A percentile compares a stretch with the other conserved stretches of the same genome.
Conservation (phyloP, 2,113 vertebrate genomes). For the Bostrychus sinensis region DNA sequence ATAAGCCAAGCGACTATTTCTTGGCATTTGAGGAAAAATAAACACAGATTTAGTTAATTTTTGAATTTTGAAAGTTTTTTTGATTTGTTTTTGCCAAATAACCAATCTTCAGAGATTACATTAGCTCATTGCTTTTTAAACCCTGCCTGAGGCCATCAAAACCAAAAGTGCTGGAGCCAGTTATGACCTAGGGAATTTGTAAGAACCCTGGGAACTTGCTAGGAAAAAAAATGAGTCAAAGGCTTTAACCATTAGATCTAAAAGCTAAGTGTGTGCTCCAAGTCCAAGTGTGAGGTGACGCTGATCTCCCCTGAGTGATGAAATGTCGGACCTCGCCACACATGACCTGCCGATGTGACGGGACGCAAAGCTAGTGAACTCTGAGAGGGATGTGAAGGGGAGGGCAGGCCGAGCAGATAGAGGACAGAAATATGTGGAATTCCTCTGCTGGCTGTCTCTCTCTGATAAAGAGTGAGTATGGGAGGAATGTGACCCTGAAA, state of each 20-base stretch:
- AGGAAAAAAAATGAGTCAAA: neutral
- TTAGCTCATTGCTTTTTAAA: no score
- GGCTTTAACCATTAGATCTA: neutral
- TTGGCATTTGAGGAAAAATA: no score
- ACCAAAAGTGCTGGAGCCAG: slow-evolving; percentile 3
- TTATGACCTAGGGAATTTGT: slow-evolving; percentile 2
- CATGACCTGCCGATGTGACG: slow-evolving; percentile 21
- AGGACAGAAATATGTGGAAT: slow-evolving; percentile 67
- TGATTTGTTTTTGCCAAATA: no score
- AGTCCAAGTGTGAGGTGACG: slow-evolving; percentile 6
- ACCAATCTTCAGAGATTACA: no score
- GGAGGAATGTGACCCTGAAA: slow-evolving; percentile 79
- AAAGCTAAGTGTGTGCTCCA: slow-evolving; percentile 1
- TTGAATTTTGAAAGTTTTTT: no score
- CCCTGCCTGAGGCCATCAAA: neutral
- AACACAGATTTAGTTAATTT: no score
- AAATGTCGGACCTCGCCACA: neutral
- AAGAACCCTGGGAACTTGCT: slow-evolving; percentile 4
- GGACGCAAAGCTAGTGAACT: slow-evolving; percentile 26
- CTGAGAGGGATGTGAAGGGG: slow-evolving; percentile 21
- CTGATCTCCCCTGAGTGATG: slow-evolving; percentile 18
- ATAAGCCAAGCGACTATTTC: no score
- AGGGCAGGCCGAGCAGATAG: slow-evolving; percentile 10
- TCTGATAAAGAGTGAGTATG: slow-evolving; percentile 71
- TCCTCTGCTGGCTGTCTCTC: slow-evolving; percentile 55